phyloP scores from a whole-genome alignment of 2,113 vertebrate genomes.

The Suncus etruscus region DNA sequence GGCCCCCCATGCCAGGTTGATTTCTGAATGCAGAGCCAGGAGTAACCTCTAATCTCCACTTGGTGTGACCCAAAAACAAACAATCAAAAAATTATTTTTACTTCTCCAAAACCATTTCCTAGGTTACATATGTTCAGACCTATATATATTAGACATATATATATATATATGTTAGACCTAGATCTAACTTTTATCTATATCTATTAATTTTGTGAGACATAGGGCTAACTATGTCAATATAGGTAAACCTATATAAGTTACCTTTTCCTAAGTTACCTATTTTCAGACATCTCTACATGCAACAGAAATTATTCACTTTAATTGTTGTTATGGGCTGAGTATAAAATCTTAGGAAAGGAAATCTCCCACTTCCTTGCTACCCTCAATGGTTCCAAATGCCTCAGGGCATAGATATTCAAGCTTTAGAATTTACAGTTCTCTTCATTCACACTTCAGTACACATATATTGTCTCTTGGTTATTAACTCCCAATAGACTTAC shows the following conservation, averaged over 20 bases:
- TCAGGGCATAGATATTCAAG: conserved; percentile 33
- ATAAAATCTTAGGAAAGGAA: background rate
- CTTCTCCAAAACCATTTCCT: background rate
- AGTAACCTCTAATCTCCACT: no score
- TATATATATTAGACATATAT: no score
- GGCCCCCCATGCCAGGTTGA: no score
- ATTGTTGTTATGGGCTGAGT: background rate
- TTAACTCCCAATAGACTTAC: conserved; percentile 59
- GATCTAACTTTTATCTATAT: no score
- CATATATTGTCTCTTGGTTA: conserved; percentile 59
- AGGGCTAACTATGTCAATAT: no score
- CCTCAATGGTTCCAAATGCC: background rate
- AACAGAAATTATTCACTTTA: background rate
- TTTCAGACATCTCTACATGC: background rate
- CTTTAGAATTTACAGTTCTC: conserved; percentile 38
- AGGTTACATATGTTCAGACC: background rate
- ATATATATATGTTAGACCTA: no score
- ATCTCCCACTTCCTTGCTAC: background rate
- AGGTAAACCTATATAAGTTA: no score
- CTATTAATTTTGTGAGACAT: no score
- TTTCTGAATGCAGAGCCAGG: no score
- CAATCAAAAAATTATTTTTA: no score
- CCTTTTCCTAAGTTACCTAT: conserved; percentile 9
- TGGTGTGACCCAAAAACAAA: no score
- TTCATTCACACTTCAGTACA: conserved; percentile 44